Evolutionary conservation across 2,113 vertebrate species (phyloP), one percentile per base, ranked within the genome.

Genomic region (Mionectes macconnelli): DNA sequence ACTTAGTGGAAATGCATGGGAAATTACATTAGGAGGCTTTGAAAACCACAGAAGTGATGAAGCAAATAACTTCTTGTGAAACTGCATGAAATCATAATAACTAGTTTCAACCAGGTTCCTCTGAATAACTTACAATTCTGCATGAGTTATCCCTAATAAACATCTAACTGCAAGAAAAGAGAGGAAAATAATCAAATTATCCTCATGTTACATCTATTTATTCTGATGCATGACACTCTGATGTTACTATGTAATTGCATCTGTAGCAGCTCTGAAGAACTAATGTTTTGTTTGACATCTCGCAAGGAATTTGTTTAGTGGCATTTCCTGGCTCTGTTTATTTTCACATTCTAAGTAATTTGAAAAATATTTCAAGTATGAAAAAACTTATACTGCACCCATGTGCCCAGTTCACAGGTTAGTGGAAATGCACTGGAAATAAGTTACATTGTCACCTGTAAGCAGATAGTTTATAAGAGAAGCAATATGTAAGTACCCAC

Each of bases 41-140:
- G 52, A 73, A 91, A 93, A 52, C 62, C 89, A 73, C 79, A 80
- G 22, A 56, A 96, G 90, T 81, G 74, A 85, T 93, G 49, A 89
- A 85, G 86, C 68, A 84, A 89, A 84, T 90, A 87, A 85, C 86
- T 91, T 72, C 63, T 74, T 74, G 42, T 86, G 94, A 95, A 95
- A 77, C 64, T 88, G 75, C 59, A 45, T 85, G 83, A 86, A 95
- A 90, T 79, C 37, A n/a, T 88, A 91, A 84, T 89, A 92, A 84
- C 79, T 67, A 69, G 52, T 87, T 96, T 94, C 92, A 93, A 28
- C 64, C 35, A 75, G 53, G 42, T 86, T 93, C 69, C 84, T 93
- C 76, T 13, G 35, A 94, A 78, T 89, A 91, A 77, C 60, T 84
- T 57, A 40, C 10, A 86, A 49, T 89, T 92, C 87, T 84, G 60